Evolutionary conservation across 2,888 invertebrate genomes (phyloP), one percentile per base, ranked within the genome.

Genomic region (Seira ritae): DNA sequence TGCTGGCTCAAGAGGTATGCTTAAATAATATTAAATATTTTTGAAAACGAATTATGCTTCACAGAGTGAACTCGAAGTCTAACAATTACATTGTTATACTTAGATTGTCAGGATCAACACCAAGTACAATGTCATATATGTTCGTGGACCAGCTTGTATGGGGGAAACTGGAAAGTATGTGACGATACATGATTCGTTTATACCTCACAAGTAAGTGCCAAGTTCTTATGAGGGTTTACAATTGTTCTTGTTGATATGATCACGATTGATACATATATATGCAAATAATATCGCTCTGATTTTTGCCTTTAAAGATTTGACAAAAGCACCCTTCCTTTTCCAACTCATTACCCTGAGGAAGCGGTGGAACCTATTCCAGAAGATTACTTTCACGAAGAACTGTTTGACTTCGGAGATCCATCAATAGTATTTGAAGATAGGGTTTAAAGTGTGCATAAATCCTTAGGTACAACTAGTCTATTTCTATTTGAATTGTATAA

Each of bases 71-170:
- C 42, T 42, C 42, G n/a, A n/a, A n/a, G n/a, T n/a, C n/a, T n/a
- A n/a, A n/a, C n/a, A n/a, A n/a, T n/a, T n/a, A n/a, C n/a, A n/a
- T n/a, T n/a, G n/a, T n/a, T n/a, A n/a, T n/a, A n/a, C 94, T 1
- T 93, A 96, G 94, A 95, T 99, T 89, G 93, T 96, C 91, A 93
- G 98, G 85, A 96, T 99, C 50, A 98, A 98, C 90, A 96, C 96
- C n/a, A 96, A 97, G 90, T 94, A 96, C 90, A 98, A 98, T 91
- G 95, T 98, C 0, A 92, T 99, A 84, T 99, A 96, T 94, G 95
- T 98, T 10, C 92, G 94, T 88, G 98, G 98, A 12, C 93, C 93
- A 19, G 94, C 93, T 22, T 93, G 97, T 85, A 95, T 98, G 1
- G 98, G 99, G 0, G 94, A 94, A 90, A 95, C 94, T 0, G 96